These are phyloP conservation scores for Hippocampus zosterae DNA, from an alignment of 2,113 vertebrate species.

Conservation along the genomic window DNA sequence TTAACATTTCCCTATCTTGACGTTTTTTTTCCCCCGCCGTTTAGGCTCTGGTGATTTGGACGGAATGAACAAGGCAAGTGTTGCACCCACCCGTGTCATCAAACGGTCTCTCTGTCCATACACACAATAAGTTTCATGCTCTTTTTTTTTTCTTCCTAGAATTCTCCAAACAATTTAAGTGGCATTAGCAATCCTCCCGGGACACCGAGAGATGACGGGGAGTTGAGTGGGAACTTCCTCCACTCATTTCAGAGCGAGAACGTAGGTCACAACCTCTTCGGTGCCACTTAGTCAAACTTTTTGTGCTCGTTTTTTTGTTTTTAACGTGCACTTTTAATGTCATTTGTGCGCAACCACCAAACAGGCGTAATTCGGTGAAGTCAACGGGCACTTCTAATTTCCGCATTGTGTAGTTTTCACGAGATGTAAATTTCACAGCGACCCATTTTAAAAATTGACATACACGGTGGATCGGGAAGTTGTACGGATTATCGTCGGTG, in stretches of 20 bases:
- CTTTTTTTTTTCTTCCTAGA: conserved; percentile 67
- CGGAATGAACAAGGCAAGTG: conserved; percentile 95
- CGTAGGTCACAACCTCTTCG: conserved; percentile 71
- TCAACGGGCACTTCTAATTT: too few species aligned
- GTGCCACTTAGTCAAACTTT: not conserved
- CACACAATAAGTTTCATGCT: not conserved
- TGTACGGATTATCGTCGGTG: too few species aligned
- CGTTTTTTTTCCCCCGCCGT: conserved; percentile 17
- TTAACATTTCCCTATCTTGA: conserved; percentile 1
- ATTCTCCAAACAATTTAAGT: conserved; percentile 99
- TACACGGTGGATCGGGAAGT: too few species aligned
- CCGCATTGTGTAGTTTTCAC: too few species aligned
- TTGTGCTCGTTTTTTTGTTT: too few species aligned
- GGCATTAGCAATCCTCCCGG: conserved; percentile 98
- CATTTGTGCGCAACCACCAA: too few species aligned
- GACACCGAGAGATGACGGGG: conserved; percentile 93
- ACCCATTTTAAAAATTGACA: too few species aligned
- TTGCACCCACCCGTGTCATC: not conserved
- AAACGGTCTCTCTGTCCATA: not conserved
- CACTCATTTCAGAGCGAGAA: conserved; percentile 99
- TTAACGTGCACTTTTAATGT: too few species aligned
- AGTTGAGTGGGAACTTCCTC: conserved; percentile 97
- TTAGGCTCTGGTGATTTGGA: conserved; percentile 97
- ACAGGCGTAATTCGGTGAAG: too few species aligned
- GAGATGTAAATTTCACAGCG: too few species aligned